Percentiles rank a stretch among this genome's conserved stretches.
phyloP scores from a whole-genome alignment of 2,888 invertebrate genomes.

The Oeneis ivallda region DNA sequence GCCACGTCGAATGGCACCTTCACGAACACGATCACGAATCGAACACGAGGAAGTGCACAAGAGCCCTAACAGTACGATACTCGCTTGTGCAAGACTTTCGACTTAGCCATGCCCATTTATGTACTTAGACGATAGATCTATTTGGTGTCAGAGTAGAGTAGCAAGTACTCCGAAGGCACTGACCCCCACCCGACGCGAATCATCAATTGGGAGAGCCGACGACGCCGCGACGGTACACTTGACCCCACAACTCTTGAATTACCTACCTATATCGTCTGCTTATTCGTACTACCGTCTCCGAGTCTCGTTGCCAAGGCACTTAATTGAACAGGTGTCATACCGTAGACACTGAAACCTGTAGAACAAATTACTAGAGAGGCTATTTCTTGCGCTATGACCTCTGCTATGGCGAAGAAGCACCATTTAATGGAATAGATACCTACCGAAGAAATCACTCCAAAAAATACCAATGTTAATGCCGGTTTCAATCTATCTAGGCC shows the following conservation, averaged over 20 bases:
- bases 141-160: constrained; percentile 36
- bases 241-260: constrained; percentile 73
- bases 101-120: no score
- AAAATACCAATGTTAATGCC: no score
- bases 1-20: no score
- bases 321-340: constrained; percentile 29
- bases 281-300: constrained; percentile 44
- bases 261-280: constrained; percentile 68
- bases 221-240: constrained; percentile 66
- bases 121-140: constrained; percentile 1
- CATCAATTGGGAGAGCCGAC: constrained; percentile 71
- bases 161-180: constrained; percentile 59
- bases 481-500: no score
- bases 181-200: constrained; percentile 61
- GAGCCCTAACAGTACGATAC: no score
- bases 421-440: no score
- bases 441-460: no score
- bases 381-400: no score
- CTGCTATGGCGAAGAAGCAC: no score
- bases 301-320: constrained; percentile 46
- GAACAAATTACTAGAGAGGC: no score
- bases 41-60: no score
- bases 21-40: no score
- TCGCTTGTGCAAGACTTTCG: neutral
- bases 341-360: neutral